Conservation (phyloP, 1,140 invertebrate species). For the Anastatus disparis region DNA sequence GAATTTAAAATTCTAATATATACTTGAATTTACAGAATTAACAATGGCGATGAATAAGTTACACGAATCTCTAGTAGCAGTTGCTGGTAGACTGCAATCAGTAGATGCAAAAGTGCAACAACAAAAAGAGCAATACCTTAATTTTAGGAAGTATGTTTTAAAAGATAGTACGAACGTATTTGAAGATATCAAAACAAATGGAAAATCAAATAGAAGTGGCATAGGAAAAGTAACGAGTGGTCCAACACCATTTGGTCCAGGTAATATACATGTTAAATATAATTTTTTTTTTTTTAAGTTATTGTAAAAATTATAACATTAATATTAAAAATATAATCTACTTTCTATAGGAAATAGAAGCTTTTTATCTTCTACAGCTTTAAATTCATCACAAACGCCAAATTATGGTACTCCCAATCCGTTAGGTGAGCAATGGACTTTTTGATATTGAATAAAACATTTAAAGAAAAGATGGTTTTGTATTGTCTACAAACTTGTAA, state of each 20-base stretch:
- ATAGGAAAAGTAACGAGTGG: slow-evolving; percentile 65
- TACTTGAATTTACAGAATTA: slow-evolving; percentile 70
- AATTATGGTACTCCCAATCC: slow-evolving; percentile 60
- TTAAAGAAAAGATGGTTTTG: background rate
- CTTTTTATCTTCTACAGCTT: slow-evolving; percentile 57
- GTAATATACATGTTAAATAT: no score
- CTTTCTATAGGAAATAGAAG: slow-evolving; percentile 59
- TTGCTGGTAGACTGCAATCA: slow-evolving; percentile 84
- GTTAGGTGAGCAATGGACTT: slow-evolving; percentile 55
- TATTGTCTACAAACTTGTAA: slow-evolving; percentile 9
- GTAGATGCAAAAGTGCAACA: slow-evolving; percentile 80
- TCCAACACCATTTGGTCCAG: slow-evolving; percentile 71
- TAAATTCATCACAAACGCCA: slow-evolving; percentile 54
- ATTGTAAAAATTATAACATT: background rate
- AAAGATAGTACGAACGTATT: slow-evolving; percentile 85
- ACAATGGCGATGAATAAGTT: slow-evolving; percentile 79
- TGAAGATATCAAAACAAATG: slow-evolving; percentile 65
- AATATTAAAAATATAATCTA: background rate
- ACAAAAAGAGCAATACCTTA: slow-evolving; percentile 86
- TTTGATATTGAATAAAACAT: slow-evolving; percentile 2
- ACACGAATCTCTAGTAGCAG: slow-evolving; percentile 85
- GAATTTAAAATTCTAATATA: background rate
- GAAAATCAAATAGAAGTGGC: slow-evolving; percentile 52
- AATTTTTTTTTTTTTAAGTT: background rate
- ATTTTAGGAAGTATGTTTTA: slow-evolving; percentile 80